These are phyloP conservation scores for Oconnorella tubifera DNA, from an alignment of 2,888 invertebrate species.

Conservation along the genomic window DNA sequence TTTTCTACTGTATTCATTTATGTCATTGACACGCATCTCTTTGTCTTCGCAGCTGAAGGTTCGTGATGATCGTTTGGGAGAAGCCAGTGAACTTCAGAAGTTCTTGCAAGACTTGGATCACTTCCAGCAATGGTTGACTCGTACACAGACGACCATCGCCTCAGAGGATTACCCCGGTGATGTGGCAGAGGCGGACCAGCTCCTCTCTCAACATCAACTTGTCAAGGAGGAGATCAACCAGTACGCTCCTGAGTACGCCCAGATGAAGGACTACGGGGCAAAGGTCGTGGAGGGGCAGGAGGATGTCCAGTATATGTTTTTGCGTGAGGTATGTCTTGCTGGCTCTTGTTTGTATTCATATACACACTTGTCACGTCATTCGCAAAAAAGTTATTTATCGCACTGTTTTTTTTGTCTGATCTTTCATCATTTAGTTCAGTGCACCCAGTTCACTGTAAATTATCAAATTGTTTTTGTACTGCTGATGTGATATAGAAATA, in stretches of 20 bases:
- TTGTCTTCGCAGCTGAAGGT: constrained; percentile 94
- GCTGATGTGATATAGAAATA: too few species aligned
- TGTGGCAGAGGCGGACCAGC: constrained; percentile 82
- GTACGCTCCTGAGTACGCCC: constrained; percentile 94
- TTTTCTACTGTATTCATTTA: too few species aligned
- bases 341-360: not conserved
- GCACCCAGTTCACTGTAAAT: not conserved
- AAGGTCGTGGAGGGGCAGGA: constrained; percentile 64
- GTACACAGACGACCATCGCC: constrained; percentile 86
- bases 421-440: not conserved
- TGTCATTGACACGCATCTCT: too few species aligned
- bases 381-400: not conserved
- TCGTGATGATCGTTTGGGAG: constrained; percentile 95
- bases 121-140: constrained; percentile 98
- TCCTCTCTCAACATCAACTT: constrained; percentile 94
- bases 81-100: constrained; percentile 95
- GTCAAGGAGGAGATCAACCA: constrained; percentile 98
- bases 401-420: not conserved
- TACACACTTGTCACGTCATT: not conserved
- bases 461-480: not conserved
- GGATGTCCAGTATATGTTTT: constrained; percentile 99
- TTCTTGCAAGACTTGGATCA: constrained; percentile 85
- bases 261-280: constrained; percentile 99
- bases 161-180: constrained; percentile 55
- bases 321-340: constrained; percentile 68